Evolutionary conservation across 2,113 vertebrate genomes (phyloP), one percentile per base, ranked within the genome.

Genomic region (Onychostoma macrolepis): DNA sequence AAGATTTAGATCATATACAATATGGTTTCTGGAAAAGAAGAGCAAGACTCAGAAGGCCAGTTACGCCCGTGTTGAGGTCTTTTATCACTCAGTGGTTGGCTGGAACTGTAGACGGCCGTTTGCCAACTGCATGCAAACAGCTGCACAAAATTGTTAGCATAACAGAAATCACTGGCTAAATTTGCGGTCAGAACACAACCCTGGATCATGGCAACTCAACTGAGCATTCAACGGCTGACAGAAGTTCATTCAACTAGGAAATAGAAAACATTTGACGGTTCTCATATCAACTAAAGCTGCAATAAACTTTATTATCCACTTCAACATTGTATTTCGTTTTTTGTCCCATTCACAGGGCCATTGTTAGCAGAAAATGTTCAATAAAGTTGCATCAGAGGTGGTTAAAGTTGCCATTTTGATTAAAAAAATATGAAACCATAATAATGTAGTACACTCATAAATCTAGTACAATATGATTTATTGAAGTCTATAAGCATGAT

Each of bases 111-210:
- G 86, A 79, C 76, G 87, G 72, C 36, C 36, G 50, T 81, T 50
- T 63, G 72, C 85, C 82, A 86, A 72, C 58, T 33, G 72, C 41
- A 77, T 74, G 69, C 56, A 74, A 79, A 86, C 89, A 85, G 82
- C 91, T 80, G 90, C 26, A 78, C 8, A 21, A 58, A 67, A 87
- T 86, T 89, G 80, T 84, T 71, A 84, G 83, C 80, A 77, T 83
- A 79, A 79, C 17, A 75, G 38, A 45, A 45, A 75, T 75, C 72
- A n/a, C 41, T 75, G 41, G 72, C 38, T 75, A 75, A 26, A 75
- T 45, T 75, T n/a, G n/a, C 2, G 13, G 41, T 45, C 41, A 26
- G 72, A 75, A 75, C 41, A 12, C 5, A 45, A n/a, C 11, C 5
- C 41, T 26, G 38, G 41, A 45, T 43, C 21, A 45, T 2, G 5